Evolutionary conservation across 1,140 invertebrate species (phyloP), one percentile per base, ranked within the genome.

Genomic region (Dinothrombium tinctorium): DNA sequence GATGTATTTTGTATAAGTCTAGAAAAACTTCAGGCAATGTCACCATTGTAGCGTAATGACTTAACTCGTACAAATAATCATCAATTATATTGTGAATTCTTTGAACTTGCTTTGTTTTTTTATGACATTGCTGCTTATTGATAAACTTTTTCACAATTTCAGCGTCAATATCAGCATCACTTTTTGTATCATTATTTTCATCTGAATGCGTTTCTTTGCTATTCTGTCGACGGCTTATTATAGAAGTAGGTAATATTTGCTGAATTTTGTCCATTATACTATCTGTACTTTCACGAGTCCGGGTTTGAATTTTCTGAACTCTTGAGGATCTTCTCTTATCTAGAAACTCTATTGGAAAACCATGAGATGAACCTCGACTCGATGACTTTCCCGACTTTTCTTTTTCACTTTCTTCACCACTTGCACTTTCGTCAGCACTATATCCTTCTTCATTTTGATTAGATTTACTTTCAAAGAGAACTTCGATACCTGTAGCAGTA

Each of bases 311-410:
- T 19, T 15, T 36, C 26, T 44, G 38, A 4, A 41, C 42, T 26
- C 46, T 24, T 17, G 17, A 36, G 21, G 46, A 47, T 22, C 46
- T 14, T 37, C 46, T n/a, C 33, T 47, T 43, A 21, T 47, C 46
- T 17, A 33, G 15, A 44, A 31, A 45, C 12, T 47, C 46, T 11
- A 37, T 22, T n/a, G 43, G 35, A 38, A 44, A 47, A 19, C 9
- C 14, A 21, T 26, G 22, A 14, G 37, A 15, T 25, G 14, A 11
- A 31, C 35, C n/a, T 20, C 21, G 19, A 25, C 31, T 35, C 5
- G 19, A 37, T 20, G 20, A 21, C 4, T 35, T 14, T 19, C 23
- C 6, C 12, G n/a, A 5, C 7, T 26, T 36, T 12, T 37, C 15
- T 7, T 39, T 26, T 17, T 40, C 23, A n/a, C 22, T 19, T 22